These are phyloP conservation scores for Glaucidium brasilianum DNA, from an alignment of 2,113 vertebrate genomes.

Conservation along the genomic window DNA sequence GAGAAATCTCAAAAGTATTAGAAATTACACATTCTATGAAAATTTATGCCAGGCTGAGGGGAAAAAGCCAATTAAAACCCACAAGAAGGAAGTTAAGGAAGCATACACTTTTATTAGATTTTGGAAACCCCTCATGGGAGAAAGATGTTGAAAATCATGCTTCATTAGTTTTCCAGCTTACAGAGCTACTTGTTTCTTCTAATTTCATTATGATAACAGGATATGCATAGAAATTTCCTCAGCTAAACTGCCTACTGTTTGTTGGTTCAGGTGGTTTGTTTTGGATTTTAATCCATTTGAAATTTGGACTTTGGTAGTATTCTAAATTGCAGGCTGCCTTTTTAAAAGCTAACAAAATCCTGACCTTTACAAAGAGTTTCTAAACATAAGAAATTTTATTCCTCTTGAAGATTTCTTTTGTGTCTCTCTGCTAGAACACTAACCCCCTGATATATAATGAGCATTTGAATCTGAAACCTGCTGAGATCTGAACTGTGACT, in stretches of 20 bases:
- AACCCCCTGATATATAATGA: slow-evolving; percentile 54
- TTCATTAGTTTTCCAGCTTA: slow-evolving; percentile 31
- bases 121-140: slow-evolving; percentile 22
- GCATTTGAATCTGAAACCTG: slow-evolving; percentile 54
- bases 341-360: not conserved
- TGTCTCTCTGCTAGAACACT: slow-evolving; percentile 32
- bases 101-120: not conserved
- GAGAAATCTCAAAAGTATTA: slow-evolving; percentile 9
- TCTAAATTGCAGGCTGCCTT: not conserved
- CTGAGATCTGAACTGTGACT: slow-evolving; percentile 63
- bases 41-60: not conserved
- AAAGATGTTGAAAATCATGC: slow-evolving; percentile 11
- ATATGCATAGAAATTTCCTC: not conserved
- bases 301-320: not conserved
- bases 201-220: slow-evolving; percentile 26
- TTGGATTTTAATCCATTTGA: not conserved
- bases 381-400: slow-evolving; percentile 33
- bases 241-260: not conserved
- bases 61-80: slow-evolving; percentile 38
- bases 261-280: not conserved
- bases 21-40: not conserved
- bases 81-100: slow-evolving; percentile 31
- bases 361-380: slow-evolving; percentile 28
- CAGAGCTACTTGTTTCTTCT: slow-evolving; percentile 24
- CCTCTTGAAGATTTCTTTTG: slow-evolving; percentile 35